Evolutionary conservation across 2,113 vertebrate genomes (phyloP), one percentile per base, ranked within the genome.

Genomic region (Cacatua alba): DNA sequence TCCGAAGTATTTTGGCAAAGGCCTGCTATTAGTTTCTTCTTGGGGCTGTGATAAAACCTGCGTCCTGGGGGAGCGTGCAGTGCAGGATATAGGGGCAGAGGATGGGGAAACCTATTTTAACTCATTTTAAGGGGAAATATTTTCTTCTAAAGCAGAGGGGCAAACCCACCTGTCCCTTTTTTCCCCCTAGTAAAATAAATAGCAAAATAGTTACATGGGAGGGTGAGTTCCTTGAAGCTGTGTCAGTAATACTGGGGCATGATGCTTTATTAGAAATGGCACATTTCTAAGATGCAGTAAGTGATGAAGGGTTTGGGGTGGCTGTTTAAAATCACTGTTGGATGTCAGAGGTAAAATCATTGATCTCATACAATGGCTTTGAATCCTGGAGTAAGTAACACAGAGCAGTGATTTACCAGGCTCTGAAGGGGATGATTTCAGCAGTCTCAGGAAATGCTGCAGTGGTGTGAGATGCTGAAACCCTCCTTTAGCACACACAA

Each of bases 1-100:
- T 93, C 41, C 29, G 31, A 65, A 94, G 77, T 78, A 71, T 92
- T 92, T 93, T 92, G 94, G 79, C 94, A 92, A 82, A 62, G 25
- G 14, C n/a, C 65, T 82, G 75, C 68, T 86, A 43, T 93, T 92
- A 86, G 88, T 93, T 95, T 85, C 52, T 70, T 68, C 88, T 65
- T 78, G 80, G 88, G 48, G 37, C 65, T 49, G 46, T 84, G 90
- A 67, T 90, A 86, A 93, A 96, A 81, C 51, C 16, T 44, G 33
- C 1, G 0, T 91, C 74, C 72, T 68, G 43, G 43, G 90, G 90
- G 79, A 93, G 39, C 6, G 1, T 76, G 52, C 26, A 0, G 17
- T 35, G 78, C n/a, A 24, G 68, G 55, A n/a, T 18, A 19, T 19
- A 49, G 29, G 60, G 69, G 51, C 59, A 62, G 76, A 59, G 64